Evolutionary conservation across 2,113 vertebrate genomes (phyloP).

Genomic region (Hemichromis elongatus): DNA sequence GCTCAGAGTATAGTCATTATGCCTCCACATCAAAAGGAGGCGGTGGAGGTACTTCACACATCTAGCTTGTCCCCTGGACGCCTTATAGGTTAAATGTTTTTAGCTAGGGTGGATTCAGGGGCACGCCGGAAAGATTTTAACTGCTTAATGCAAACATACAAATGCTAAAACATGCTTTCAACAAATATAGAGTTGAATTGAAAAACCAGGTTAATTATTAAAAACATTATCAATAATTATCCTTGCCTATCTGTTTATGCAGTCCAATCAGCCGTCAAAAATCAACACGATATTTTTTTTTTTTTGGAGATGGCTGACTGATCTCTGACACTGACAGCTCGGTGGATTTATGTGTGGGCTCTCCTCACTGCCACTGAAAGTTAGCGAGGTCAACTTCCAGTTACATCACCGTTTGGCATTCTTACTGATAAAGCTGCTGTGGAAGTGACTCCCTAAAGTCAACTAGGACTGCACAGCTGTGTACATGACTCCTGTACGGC

Average conservation of each 20-base stretch:
- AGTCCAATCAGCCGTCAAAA: not conserved
- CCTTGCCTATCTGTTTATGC: not conserved
- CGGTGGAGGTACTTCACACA: not conserved
- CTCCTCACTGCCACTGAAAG: slow-evolving; percentile 5
- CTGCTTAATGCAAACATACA: not conserved
- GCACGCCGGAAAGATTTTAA: not conserved
- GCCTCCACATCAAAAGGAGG: not conserved
- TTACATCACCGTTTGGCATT: slow-evolving; percentile 36
- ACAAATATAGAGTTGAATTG: not conserved
- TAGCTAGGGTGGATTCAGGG: not conserved
- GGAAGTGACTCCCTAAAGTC: slow-evolving; percentile 4
- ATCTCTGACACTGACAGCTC: slow-evolving; percentile 2
- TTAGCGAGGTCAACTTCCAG: slow-evolving; percentile 30
- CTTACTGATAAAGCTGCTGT: slow-evolving; percentile 33
- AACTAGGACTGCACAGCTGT: not conserved
- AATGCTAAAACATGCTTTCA: not conserved
- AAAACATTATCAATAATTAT: not conserved
- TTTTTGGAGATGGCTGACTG: not conserved
- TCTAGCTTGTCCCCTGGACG: not conserved
- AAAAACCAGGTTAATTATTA: not conserved
- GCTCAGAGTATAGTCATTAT: not conserved
- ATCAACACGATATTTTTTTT: not conserved
- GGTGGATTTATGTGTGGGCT: not conserved
- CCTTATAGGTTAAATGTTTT: not conserved
- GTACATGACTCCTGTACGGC: not conserved